phyloP scores from a whole-genome alignment of 2,797 vertebrate genomes.

The Alosa sapidissima region DNA sequence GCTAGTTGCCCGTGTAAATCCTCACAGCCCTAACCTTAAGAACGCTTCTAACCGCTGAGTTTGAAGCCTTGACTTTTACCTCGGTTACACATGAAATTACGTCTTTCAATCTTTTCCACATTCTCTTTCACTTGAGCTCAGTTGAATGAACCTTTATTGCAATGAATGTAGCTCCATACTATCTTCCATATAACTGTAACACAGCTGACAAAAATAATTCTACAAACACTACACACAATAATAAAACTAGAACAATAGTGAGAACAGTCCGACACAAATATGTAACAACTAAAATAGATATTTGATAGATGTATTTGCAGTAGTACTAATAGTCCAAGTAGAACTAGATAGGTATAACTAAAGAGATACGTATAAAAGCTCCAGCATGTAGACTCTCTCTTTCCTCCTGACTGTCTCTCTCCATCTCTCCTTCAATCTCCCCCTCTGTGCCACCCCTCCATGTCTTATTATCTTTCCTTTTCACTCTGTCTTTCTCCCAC shows the following conservation, averaged over 20 bases:
- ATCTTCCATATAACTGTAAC: not conserved
- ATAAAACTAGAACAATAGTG: not conserved
- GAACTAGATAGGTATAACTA: too few relatives aligned
- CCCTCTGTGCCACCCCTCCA: not conserved
- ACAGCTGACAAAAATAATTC: not conserved
- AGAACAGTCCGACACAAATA: too few relatives aligned
- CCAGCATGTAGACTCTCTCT: not conserved
- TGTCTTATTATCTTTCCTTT: not conserved
- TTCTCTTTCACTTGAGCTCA: not conserved
- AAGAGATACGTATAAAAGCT: too few relatives aligned
- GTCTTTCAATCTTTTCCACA: not conserved
- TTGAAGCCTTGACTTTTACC: too few relatives aligned
- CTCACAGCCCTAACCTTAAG: too few relatives aligned
- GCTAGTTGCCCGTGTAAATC: too few relatives aligned
- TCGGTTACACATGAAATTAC: not conserved
- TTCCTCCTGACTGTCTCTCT: conserved; percentile 19
- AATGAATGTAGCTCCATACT: not conserved
- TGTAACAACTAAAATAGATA: too few relatives aligned
- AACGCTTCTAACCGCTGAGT: too few relatives aligned
- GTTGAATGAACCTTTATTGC: not conserved
- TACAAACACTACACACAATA: not conserved
- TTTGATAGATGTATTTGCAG: too few relatives aligned
- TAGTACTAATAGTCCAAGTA: too few relatives aligned
- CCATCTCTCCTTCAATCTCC: conserved; percentile 27
- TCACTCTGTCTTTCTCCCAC: not conserved